Evolutionary conservation across 1,140 invertebrate species (phyloP).

Genomic region (Drosophila mayri): DNA sequence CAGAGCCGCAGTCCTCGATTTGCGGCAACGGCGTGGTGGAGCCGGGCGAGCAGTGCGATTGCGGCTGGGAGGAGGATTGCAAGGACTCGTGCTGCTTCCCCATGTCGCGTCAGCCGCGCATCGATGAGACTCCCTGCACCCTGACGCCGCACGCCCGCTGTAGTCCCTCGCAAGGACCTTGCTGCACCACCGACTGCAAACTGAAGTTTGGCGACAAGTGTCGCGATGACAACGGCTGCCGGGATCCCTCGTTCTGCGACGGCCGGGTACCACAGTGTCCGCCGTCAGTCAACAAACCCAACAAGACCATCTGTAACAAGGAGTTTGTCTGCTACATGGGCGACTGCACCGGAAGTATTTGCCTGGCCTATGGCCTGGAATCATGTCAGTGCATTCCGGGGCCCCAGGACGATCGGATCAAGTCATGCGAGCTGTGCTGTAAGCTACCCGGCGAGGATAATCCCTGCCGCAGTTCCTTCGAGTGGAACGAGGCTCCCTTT

Average conservation of each 20-base stretch:
- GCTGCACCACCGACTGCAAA: conserved; percentile 95
- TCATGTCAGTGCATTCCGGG: conserved; percentile 96
- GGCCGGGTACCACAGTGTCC: conserved; percentile 94
- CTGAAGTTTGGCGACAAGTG: conserved; percentile 95
- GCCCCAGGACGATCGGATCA: conserved; percentile 90
- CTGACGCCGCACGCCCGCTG: conserved; percentile 88
- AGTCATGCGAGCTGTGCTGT: conserved; percentile 96
- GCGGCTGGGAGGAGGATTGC: conserved; percentile 98
- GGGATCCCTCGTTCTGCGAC: conserved; percentile 95
- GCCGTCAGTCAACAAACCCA: conserved; percentile 95
- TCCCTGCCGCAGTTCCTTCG: conserved; percentile 93
- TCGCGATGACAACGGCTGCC: conserved; percentile 96
- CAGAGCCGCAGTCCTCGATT: conserved; percentile 94
- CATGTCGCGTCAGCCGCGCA: conserved; percentile 90
- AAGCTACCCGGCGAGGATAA: conserved; percentile 93
- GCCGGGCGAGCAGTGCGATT: conserved; percentile 98
- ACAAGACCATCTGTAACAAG: conserved; percentile 97
- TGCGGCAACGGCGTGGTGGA: conserved; percentile 99
- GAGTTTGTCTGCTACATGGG: conserved; percentile 98
- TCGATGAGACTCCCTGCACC: conserved; percentile 93
- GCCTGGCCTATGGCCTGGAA: conserved; percentile 96
- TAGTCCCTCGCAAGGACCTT: conserved; percentile 92
- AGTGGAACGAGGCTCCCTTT: conserved; percentile 94
- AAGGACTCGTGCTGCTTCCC: conserved; percentile 97
- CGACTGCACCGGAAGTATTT: conserved; percentile 97